Conservation (phyloP, 2,888 invertebrate species). For the Branchellion lobata region DNA sequence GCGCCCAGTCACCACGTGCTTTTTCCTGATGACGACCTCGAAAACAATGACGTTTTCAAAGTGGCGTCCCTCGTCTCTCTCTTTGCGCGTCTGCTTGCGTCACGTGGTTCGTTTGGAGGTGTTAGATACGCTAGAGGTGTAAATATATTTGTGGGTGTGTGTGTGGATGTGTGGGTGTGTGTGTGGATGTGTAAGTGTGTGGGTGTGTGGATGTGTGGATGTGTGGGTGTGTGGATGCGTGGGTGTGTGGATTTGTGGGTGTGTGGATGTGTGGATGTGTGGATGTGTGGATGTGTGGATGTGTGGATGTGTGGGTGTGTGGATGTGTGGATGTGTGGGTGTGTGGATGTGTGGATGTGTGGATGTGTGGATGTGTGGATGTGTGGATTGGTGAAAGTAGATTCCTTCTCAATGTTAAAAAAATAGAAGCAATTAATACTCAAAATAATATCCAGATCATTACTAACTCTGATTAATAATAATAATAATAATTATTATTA, state of each 20-base stretch:
- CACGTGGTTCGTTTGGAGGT: conserved; percentile 28
- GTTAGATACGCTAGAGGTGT: conserved; percentile 42
- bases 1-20: background rate
- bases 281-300: background rate
- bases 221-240: too few relatives aligned
- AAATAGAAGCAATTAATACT: too few relatives aligned
- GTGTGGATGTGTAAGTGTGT: background rate
- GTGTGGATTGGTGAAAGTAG: too few relatives aligned
- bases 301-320: conserved; percentile 1
- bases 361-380: too few relatives aligned
- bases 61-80: background rate
- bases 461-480: background rate
- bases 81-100: background rate
- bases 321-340: background rate
- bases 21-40: background rate
- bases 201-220: too few relatives aligned
- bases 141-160: conserved; percentile 47
- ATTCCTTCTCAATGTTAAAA: too few relatives aligned
- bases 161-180: background rate
- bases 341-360: too few relatives aligned
- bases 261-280: too few relatives aligned
- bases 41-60: background rate
- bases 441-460: background rate
- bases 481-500: too few relatives aligned
- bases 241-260: too few relatives aligned